Conservation (phyloP, 2,113 vertebrate genomes). For the Serilophus lunatus region DNA sequence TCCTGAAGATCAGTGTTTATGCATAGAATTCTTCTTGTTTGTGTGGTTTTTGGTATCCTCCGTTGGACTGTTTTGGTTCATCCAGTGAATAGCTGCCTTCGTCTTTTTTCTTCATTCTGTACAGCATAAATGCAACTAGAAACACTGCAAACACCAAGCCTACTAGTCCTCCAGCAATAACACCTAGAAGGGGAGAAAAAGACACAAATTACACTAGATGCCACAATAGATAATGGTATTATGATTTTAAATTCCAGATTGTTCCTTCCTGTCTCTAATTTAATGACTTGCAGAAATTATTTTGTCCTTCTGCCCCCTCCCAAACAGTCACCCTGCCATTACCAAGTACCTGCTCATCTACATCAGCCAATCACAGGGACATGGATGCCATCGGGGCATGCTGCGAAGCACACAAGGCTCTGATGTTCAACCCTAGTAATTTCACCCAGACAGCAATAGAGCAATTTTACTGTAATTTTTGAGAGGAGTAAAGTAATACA, state of each 20-base stretch:
- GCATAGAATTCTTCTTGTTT: constrained; percentile 80
- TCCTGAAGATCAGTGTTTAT: constrained; percentile 62
- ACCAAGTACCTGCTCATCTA: not conserved
- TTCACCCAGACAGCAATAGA: not conserved
- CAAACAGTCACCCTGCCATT: not conserved
- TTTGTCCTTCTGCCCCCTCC: not conserved
- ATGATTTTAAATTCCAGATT: not conserved
- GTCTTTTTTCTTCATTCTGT: constrained; percentile 84
- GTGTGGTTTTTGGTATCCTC: constrained; percentile 76
- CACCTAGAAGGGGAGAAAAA: constrained; percentile 60
- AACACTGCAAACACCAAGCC: constrained; percentile 76
- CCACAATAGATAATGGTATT: not conserved
- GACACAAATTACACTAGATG: not conserved
- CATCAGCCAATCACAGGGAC: not conserved
- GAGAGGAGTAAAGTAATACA: not conserved
- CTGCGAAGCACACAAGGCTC: not conserved
- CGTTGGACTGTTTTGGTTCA: constrained; percentile 73
- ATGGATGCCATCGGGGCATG: not conserved
- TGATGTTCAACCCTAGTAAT: not conserved
- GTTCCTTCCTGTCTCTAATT: not conserved
- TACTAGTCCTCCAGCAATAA: constrained; percentile 81
- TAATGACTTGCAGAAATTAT: not conserved
- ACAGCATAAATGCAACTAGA: constrained; percentile 81
- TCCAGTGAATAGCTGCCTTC: constrained; percentile 78
- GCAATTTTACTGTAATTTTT: not conserved